Base-by-base conservation (phyloP, 2,888 invertebrate genomes). In the Trilocha varians region DNA sequence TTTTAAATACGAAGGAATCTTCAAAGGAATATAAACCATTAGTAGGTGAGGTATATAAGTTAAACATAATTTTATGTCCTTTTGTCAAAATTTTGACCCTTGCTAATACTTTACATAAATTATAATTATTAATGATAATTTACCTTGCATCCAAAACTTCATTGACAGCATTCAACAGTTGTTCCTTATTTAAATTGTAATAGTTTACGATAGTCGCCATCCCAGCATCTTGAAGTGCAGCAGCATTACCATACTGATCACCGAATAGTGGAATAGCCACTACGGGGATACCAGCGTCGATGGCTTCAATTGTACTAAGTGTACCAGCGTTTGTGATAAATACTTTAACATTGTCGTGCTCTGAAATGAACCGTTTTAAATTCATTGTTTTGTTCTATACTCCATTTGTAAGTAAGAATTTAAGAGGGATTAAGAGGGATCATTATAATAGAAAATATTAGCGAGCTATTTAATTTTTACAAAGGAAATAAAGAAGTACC, bases 251-350 rank as follows among this genome's bases (percentile, higher is more conserved):
- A 47, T 88, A 89, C 59, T 92, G 92, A 60, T 92, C 91, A 1
- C 91, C 92, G 55, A 90, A 92, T 38, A 92, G 83, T 4, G 92
- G 92, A 25, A 92, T 87, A 3, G 91, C 87, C 5, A 93, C 70
- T 38, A 90, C 76, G 5, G 92, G 91, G 32, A 89, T 87, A 9
- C 89, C 91, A 40, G 89, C 89, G 51, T 91, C 88, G 4, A 91
- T 77, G 0, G 91, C 89, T 62, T 92, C 92, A 13, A 89, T 89
- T 0, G 88, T 87, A 42, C 92, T 91, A 14, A 92, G 71, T 44
- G 91, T 87, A 2, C 92, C 92, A 2, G 89, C 90, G 54, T 92
- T 92, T 0, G 90, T 85, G 50, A 92, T 88, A 55, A 92, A 92
- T 0, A 87, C 80, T 49, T 88, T 89, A 0, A 91, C 89, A 54